phyloP scores from a whole-genome alignment of 2,888 invertebrate genomes.

The Zeuzera pyrina region DNA sequence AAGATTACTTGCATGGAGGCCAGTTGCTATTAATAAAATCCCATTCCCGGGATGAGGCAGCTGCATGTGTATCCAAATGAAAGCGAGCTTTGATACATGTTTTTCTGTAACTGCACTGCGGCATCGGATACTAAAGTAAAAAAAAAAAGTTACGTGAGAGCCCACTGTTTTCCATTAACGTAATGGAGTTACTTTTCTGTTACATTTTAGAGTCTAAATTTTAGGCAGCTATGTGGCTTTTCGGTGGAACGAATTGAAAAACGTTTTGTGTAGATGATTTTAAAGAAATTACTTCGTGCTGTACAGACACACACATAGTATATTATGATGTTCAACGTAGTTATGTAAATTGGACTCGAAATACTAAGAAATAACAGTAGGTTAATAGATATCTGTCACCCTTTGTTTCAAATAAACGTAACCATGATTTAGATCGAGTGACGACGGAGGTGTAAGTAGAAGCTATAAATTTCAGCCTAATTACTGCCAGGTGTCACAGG shows the following conservation, averaged over 20 bases:
- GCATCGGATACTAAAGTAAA: constrained; percentile 43
- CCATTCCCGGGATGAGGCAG: constrained; percentile 35
- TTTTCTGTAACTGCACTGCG: constrained; percentile 63
- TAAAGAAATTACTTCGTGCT: constrained; percentile 2
- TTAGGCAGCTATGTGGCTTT: constrained; percentile 18
- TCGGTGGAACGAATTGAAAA: constrained; percentile 8
- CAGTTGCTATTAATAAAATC: too few species aligned
- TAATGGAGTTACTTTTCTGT: constrained; percentile 59
- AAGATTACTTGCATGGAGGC: too few species aligned
- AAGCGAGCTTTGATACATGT: constrained; percentile 61
- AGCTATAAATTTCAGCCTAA: constrained; percentile 57
- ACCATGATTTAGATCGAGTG: constrained; percentile 18
- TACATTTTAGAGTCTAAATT: constrained; percentile 46
- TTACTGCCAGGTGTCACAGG: constrained; percentile 60
- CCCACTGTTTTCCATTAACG: constrained; percentile 62
- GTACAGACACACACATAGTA: too few species aligned
- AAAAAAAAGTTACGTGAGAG: constrained; percentile 43
- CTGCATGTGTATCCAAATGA: constrained; percentile 48
- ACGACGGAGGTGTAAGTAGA: constrained; percentile 36
- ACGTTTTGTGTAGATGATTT: constrained; percentile 22
- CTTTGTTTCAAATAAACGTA: constrained; percentile 5
- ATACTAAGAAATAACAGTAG: constrained; percentile 1
- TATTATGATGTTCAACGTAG: too few species aligned
- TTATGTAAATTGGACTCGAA: background rate
- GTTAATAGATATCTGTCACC: background rate